These are phyloP conservation scores for Clarias laeviceps DNA, from an alignment of 2,797 vertebrate genomes.

Conservation along the genomic window DNA sequence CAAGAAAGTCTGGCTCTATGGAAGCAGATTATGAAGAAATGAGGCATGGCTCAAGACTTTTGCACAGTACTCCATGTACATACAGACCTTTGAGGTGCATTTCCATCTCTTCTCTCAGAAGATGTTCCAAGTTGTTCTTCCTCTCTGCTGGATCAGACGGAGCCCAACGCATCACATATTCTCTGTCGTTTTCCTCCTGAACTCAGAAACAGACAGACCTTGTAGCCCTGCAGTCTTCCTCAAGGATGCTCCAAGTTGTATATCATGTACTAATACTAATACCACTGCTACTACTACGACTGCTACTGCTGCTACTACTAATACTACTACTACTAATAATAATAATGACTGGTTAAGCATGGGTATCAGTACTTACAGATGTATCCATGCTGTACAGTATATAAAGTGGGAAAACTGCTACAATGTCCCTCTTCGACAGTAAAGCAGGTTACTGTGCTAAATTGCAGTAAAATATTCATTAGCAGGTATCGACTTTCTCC, in stretches of 20 bases:
- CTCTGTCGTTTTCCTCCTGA: constrained; percentile 45
- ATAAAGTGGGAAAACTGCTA: neutral
- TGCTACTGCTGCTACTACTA: neutral
- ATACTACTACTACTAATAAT: neutral
- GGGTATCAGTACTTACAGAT: constrained; percentile 31
- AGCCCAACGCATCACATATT: constrained; percentile 20
- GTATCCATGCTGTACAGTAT: constrained; percentile 39
- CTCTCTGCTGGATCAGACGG: constrained; percentile 52
- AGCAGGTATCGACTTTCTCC: constrained; percentile 41
- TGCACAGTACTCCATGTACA: neutral
- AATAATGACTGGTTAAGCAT: neutral
- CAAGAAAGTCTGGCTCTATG: too few species aligned
- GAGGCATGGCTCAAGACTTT: too few species aligned
- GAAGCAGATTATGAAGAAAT: too few species aligned
- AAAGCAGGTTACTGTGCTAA: constrained; percentile 15
- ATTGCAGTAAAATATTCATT: constrained; percentile 53
- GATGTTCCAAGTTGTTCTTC: constrained; percentile 63
- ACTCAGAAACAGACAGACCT: constrained; percentile 15
- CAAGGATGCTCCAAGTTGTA: neutral
- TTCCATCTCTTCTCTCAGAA: constrained; percentile 74
- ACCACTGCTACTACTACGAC: too few species aligned
- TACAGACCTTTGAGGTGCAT: constrained; percentile 73
- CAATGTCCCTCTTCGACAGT: neutral
- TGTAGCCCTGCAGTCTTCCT: neutral
- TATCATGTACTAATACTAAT: neutral